Percentiles rank a stretch among this genome's conserved stretches.
Evolutionary conservation across 2,888 invertebrate species (phyloP).

Genomic region (Ctena decussata): DNA sequence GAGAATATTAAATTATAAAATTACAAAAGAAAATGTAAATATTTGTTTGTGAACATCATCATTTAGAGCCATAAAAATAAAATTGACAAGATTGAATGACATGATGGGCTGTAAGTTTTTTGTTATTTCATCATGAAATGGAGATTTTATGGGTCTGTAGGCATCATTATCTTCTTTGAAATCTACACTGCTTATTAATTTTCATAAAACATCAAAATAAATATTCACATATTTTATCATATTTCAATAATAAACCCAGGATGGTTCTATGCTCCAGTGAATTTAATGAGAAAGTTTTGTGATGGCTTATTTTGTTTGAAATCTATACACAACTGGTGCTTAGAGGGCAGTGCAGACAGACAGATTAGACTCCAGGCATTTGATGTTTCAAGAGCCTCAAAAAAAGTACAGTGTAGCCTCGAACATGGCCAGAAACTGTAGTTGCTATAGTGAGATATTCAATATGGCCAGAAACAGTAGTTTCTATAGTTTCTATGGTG

Average conservation of each 20-base stretch:
- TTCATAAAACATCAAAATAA: constrained; percentile 13
- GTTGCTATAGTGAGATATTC: no score
- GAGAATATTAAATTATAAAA: no score
- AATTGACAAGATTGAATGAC: neutral
- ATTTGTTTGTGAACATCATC: neutral
- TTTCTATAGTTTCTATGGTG: no score
- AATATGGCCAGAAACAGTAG: no score
- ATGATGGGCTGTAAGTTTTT: neutral
- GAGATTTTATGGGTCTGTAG: neutral
- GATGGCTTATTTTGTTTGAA: neutral
- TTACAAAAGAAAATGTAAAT: no score
- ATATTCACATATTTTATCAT: constrained; percentile 8
- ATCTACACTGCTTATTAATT: constrained; percentile 3
- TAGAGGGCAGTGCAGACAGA: no score
- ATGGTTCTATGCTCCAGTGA: neutral
- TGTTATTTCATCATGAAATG: constrained; percentile 8
- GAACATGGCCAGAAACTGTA: no score
- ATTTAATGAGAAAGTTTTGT: neutral
- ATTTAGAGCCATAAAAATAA: neutral
- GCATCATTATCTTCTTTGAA: constrained; percentile 11
- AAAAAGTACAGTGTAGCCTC: no score
- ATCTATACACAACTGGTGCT: no score
- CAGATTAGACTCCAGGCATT: no score
- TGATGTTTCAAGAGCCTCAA: no score
- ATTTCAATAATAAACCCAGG: constrained; percentile 2